Evolutionary conservation across 2,888 invertebrate species (phyloP).

Genomic region (Augiades crinisus): DNA sequence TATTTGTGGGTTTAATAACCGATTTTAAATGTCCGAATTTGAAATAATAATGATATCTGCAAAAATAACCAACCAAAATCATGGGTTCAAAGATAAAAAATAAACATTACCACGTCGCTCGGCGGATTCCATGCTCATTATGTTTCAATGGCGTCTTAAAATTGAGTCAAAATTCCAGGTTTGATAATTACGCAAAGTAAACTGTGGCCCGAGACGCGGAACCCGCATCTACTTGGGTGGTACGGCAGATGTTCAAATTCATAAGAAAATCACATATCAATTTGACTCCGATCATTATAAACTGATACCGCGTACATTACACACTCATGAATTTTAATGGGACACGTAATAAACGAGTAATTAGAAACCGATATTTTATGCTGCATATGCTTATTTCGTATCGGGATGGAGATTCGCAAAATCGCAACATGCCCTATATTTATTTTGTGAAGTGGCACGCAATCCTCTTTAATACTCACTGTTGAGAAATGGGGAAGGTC

Average conservation of each 20-base stretch:
- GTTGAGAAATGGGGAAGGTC: no score
- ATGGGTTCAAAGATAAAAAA: not conserved
- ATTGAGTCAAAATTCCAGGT: slow-evolving; percentile 1
- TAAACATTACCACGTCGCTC: not conserved
- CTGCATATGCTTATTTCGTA: slow-evolving; percentile 5
- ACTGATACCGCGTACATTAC: slow-evolving; percentile 48
- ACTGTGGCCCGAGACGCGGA: slow-evolving; percentile 3
- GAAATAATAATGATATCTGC: no score
- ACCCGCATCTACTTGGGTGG: slow-evolving; percentile 55
- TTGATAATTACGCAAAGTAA: slow-evolving; percentile 8
- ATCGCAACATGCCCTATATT: no score
- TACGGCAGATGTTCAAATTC: slow-evolving; percentile 53
- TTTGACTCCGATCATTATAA: slow-evolving; percentile 52
- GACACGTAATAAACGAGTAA: slow-evolving; percentile 34
- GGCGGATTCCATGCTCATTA: not conserved
- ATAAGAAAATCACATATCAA: slow-evolving; percentile 58
- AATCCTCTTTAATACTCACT: no score
- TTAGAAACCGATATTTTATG: slow-evolving; percentile 22
- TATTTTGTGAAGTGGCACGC: not conserved
- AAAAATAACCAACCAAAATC: not conserved
- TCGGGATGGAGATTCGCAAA: no score
- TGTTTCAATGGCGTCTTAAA: not conserved
- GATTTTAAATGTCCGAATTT: no score
- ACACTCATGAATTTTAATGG: slow-evolving; percentile 60
- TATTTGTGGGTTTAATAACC: no score